Percentiles rank a stretch among this genome's conserved stretches.
Evolutionary conservation across 2,797 vertebrate genomes (phyloP).

Genomic region (Pseudochirops cupreus): DNA sequence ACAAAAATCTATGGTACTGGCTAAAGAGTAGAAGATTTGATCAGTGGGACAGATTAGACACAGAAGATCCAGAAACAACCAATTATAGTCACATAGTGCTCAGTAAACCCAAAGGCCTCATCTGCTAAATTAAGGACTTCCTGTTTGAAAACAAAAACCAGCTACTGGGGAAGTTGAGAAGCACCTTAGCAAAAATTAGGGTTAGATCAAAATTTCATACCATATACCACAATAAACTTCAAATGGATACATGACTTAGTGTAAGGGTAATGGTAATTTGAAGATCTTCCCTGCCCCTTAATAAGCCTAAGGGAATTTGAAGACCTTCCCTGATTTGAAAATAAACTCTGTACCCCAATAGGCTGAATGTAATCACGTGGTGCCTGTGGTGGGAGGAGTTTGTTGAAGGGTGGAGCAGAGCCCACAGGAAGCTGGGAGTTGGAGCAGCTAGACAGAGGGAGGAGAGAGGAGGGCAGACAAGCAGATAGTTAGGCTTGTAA

Average conservation of each 20-base stretch:
- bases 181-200: neutral
- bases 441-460: too few species aligned
- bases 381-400: too few species aligned
- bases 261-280: too few species aligned
- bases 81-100: neutral
- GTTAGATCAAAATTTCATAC: neutral
- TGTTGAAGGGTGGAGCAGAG: too few species aligned
- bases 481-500: too few species aligned
- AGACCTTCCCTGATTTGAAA: too few species aligned
- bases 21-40: neutral
- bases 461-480: too few species aligned
- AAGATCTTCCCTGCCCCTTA: too few species aligned
- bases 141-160: neutral
- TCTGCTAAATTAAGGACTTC: neutral
- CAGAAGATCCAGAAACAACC: neutral
- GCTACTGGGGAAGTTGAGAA: neutral
- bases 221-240: neutral
- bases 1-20: neutral
- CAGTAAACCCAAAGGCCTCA: neutral
- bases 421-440: too few species aligned
- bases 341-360: too few species aligned
- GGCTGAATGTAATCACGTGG: too few species aligned
- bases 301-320: too few species aligned
- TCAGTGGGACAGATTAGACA: neutral
- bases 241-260: neutral